Evolutionary conservation across 2,888 invertebrate species (phyloP).

Genomic region (Nebria brevicollis): DNA sequence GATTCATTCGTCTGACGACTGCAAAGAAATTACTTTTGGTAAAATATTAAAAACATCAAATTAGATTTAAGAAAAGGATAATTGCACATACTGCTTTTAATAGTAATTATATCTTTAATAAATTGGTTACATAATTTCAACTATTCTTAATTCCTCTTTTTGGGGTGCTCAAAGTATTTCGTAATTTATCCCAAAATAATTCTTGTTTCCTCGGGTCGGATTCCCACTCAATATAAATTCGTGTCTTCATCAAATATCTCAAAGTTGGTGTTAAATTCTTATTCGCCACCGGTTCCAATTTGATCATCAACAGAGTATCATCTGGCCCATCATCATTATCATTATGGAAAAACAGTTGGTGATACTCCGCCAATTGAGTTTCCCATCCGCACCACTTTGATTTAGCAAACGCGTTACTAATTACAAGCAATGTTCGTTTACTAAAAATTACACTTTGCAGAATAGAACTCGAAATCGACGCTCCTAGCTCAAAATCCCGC

Average conservation of each 20-base stretch:
- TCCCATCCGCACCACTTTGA: constrained; percentile 81
- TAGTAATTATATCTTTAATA: too few species aligned
- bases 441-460: constrained; percentile 72
- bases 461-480: constrained; percentile 73
- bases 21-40: too few species aligned
- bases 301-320: constrained; percentile 71
- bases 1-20: too few species aligned
- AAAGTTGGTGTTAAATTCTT: constrained; percentile 69
- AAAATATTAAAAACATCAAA: too few species aligned
- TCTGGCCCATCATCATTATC: constrained; percentile 66
- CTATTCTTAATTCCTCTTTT: constrained; percentile 7
- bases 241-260: constrained; percentile 71
- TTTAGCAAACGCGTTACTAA: constrained; percentile 75
- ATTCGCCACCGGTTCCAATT: constrained; percentile 69
- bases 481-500: constrained; percentile 73
- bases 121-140: too few species aligned
- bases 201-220: constrained; percentile 59
- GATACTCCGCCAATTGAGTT: constrained; percentile 74
- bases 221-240: constrained; percentile 73
- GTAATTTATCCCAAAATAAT: constrained; percentile 59
- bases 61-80: too few species aligned
- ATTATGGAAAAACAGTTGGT: constrained; percentile 70
- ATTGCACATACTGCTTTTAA: too few species aligned
- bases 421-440: constrained; percentile 72
- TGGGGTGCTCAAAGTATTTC: constrained; percentile 52